These are phyloP conservation scores for Henricia sp. DNA, from an alignment of 53 echinoderm and acorn worm genomes.

Conservation along the genomic window DNA sequence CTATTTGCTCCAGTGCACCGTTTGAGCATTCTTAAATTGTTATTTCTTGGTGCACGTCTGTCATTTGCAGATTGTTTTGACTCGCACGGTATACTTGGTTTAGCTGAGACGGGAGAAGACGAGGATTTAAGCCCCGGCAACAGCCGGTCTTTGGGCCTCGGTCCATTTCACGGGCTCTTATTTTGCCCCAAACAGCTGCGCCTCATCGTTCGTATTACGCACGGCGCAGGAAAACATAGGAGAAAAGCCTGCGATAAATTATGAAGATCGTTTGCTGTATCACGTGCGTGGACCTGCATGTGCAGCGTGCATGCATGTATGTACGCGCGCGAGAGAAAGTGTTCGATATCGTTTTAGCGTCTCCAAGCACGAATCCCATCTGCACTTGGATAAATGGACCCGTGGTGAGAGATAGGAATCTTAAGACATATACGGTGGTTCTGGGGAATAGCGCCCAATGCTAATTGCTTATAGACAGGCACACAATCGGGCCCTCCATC, in stretches of 20 bases:
- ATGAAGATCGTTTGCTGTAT: slow-evolving; percentile 22
- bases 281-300: neutral
- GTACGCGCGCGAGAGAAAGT: neutral
- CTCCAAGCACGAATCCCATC: neutral
- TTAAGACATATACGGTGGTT: neutral
- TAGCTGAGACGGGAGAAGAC: no score
- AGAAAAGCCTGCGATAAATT: slow-evolving; percentile 36
- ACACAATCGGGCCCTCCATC: slow-evolving; percentile 3
- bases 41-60: neutral
- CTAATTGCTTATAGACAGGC: slow-evolving; percentile 17
- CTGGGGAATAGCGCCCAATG: slow-evolving; percentile 8
- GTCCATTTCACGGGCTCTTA: slow-evolving; percentile 19
- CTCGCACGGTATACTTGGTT: no score
- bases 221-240: neutral
- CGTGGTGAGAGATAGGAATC: slow-evolving; percentile 9
- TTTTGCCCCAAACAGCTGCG: slow-evolving; percentile 28
- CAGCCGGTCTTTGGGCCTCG: slow-evolving; percentile 23
- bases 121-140: no score
- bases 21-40: no score
- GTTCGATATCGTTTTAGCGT: slow-evolving; percentile 14
- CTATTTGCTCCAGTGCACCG: no score
- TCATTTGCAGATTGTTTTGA: neutral
- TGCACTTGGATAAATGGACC: slow-evolving; percentile 1
- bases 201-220: no score
- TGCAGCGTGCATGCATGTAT: slow-evolving; percentile 4